These are phyloP conservation scores for Latrodectus geometricus DNA, from an alignment of 1,140 invertebrate genomes.

Conservation along the genomic window DNA sequence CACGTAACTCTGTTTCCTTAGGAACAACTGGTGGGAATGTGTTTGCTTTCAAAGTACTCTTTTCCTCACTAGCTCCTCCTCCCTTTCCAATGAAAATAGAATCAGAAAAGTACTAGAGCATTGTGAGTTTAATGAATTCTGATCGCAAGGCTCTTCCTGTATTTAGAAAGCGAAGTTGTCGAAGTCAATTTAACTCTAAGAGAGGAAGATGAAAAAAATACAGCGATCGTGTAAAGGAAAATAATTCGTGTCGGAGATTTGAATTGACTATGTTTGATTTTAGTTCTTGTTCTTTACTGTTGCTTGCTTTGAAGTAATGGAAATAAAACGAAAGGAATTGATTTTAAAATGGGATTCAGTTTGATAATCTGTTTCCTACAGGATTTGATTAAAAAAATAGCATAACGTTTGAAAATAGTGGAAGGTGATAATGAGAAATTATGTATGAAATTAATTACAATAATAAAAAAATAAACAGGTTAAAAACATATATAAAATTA, in stretches of 20 bases:
- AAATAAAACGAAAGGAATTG: too few species aligned
- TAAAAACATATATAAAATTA: too few species aligned
- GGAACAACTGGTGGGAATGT: slow-evolving; percentile 25
- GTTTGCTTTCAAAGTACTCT: background rate
- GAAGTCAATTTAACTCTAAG: slow-evolving; percentile 43
- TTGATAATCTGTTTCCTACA: too few species aligned
- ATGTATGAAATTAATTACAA: too few species aligned
- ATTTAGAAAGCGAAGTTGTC: slow-evolving; percentile 25
- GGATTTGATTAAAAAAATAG: too few species aligned
- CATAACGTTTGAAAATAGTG: too few species aligned
- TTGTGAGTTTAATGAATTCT: slow-evolving; percentile 54
- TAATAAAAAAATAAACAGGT: too few species aligned
- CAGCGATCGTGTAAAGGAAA: background rate
- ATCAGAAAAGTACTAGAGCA: slow-evolving; percentile 44
- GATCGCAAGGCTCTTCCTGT: slow-evolving; percentile 19
- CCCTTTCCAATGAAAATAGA: slow-evolving; percentile 39
- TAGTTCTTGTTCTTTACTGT: too few species aligned
- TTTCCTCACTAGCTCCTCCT: background rate
- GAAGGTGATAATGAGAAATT: too few species aligned
- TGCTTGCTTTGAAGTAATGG: too few species aligned
- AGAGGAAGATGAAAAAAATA: background rate
- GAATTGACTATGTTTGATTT: background rate
- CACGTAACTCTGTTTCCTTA: background rate
- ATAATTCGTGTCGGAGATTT: slow-evolving; percentile 40
- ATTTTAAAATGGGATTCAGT: too few species aligned